Evolutionary conservation across 2,888 invertebrate species (phyloP), one percentile per base, ranked within the genome.

Genomic region (Cerastis rubricosa): DNA sequence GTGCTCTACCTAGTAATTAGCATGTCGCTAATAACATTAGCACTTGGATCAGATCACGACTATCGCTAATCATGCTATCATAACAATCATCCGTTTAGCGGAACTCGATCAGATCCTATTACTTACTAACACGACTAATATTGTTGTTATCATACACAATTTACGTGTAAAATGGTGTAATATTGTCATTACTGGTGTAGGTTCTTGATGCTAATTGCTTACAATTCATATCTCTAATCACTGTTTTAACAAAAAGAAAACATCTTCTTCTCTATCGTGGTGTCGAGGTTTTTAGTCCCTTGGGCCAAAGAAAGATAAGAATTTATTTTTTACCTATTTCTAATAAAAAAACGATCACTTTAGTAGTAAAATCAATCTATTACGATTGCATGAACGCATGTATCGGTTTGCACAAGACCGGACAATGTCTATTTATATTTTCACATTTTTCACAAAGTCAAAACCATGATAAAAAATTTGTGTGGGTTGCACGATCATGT

Each of bases 21-120:
- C 71, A 51, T 49, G 9, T 40, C 29, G 63, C 63, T 71, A 73
- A 64, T 68, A 72, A 47, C 51, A 65, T 81, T 72, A 78, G 22
- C 83, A 81, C 85, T 22, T 51, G 29, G 65, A 57, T 67, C 49
- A 47, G 69, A 74, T 78, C 83, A 84, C 78, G 81, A 78, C 17
- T 35, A 29, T 47, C 25, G 63, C 57, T 70, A 49, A 64, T 76
- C 68, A 47, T 68, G 54, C 40, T 68, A 74, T 59, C 29, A 49
- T 59, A 57, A 65, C 43, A 68, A 71, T 75, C 45, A 59, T 19
- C 54, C 70, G 6, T 71, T 83, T 82, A 69, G 80, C 76, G 63
- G 65, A 61, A 68, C 66, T 25, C 71, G 57, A 75, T 51, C 51
- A 40, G 25, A 49, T 71, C 22, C 6, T 61, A 76, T 66, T 61